A percentile compares a stretch with the other conserved stretches of the same genome.
Evolutionary conservation across 2,113 vertebrate genomes (phyloP).

Genomic region (Dipodomys ordii): DNA sequence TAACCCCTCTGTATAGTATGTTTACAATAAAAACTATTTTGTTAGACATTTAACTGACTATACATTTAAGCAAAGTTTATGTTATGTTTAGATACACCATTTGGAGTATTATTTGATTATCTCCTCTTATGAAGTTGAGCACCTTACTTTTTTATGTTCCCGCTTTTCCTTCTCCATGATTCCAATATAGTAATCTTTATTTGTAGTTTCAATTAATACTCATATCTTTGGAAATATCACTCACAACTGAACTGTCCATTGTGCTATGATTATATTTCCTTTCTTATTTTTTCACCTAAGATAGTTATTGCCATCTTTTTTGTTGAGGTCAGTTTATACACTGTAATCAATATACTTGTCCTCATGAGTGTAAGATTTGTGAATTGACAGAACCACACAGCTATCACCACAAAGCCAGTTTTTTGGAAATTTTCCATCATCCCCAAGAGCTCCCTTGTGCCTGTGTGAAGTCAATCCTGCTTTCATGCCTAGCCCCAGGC

Average conservation of each 20-base stretch:
- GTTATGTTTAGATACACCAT: constrained; percentile 8
- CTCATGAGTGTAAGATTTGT: background rate
- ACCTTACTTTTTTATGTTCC: background rate
- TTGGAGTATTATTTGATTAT: background rate
- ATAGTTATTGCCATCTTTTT: constrained; percentile 42
- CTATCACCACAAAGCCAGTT: background rate
- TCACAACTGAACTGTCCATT: constrained; percentile 22
- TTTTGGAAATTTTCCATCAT: constrained; percentile 47
- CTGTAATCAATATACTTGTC: background rate
- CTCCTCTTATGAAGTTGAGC: background rate
- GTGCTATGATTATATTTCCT: constrained; percentile 23
- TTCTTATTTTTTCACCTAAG: constrained; percentile 20
- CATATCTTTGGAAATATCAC: constrained; percentile 23
- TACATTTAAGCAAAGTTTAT: constrained; percentile 1
- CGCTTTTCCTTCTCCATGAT: constrained; percentile 21
- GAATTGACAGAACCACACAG: background rate
- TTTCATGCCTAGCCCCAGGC: background rate
- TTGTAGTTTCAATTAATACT: constrained; percentile 43
- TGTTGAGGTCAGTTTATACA: constrained; percentile 20
- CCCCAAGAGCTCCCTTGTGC: background rate
- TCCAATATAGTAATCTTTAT: background rate
- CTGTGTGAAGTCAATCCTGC: constrained; percentile 22
- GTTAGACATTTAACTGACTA: constrained; percentile 31
- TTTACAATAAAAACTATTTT: background rate
- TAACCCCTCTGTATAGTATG: no score